Evolutionary conservation across 2,888 invertebrate genomes (phyloP), one percentile per base, ranked within the genome.

Genomic region (Anarsia innoxiella): DNA sequence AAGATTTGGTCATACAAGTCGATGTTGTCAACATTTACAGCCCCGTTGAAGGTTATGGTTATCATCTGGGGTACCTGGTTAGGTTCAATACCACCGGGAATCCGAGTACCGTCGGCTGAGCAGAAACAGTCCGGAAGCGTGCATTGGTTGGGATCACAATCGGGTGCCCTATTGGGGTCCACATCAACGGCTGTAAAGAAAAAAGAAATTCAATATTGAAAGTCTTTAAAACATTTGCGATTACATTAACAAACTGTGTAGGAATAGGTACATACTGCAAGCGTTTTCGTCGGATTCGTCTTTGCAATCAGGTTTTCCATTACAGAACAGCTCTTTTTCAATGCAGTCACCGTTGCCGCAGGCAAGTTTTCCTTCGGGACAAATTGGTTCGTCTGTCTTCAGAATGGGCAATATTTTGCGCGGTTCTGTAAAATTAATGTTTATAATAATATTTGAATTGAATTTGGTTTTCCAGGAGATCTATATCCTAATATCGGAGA

Each of bases 201-300:
- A n/a, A n/a, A 45, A 31, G 39, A 19, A 19, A 19, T 19, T 5
- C 25, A 25, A 9, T 25, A 25, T 25, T n/a, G 5, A 3, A 25
- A n/a, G n/a, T 9, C 5, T 9, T 25, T 25, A 25, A 19, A 8
- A 8, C 3, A 19, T 19, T 19, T 19, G 19, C 8, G 19, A 8
- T 19, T 8, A 19, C 3, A 19, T 19, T 19, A 19, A n/a, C n/a
- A n/a, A n/a, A n/a, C n/a, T n/a, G n/a, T n/a, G 3, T n/a, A 13
- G 5, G 9, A 6, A 13, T 29, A 19, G 25, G 23, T 53, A 93
- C 95, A 92, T 87, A 96, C 96, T 92, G 88, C 96, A 96, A 50
- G 96, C 94, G 61, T 96, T 96, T 84, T 96, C 96, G 67, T 96
- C 96, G 36, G 96, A 96, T 68, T 95, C 96, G 67, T 96, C 96